Percentiles rank a stretch among this genome's conserved stretches.
phyloP scores from a whole-genome alignment of 2,888 invertebrate species.

The Apantesis nais region DNA sequence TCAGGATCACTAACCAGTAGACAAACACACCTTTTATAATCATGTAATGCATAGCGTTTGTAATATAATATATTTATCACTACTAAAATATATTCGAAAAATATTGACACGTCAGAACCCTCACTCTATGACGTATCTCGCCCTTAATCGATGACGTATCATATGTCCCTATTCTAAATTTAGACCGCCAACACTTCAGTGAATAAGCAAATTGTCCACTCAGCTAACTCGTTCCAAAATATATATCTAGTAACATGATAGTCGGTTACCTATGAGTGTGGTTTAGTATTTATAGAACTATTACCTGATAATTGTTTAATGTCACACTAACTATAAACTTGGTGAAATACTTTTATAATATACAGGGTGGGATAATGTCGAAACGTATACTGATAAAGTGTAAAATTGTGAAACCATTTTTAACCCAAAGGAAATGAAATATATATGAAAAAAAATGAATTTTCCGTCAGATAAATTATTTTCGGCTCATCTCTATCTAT shows the following conservation, averaged over 20 bases:
- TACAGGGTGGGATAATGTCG: no score
- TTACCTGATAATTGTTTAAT: neutral
- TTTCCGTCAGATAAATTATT: no score
- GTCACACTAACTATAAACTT: neutral
- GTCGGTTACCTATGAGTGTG: neutral
- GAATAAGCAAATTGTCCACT: constrained; percentile 9
- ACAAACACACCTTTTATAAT: neutral
- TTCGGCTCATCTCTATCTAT: no score
- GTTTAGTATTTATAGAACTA: neutral
- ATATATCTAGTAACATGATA: constrained; percentile 5
- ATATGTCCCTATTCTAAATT: constrained; percentile 1
- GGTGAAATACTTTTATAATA: no score
- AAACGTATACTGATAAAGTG: no score
- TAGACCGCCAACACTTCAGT: constrained; percentile 6
- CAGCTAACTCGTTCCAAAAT: constrained; percentile 3
- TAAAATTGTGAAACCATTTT: no score
- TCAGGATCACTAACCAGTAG: no score
- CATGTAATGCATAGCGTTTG: no score
- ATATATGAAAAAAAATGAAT: no score
- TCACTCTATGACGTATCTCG: constrained; percentile 4
- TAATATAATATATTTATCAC: no score
- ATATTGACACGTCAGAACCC: neutral
- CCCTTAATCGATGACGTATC: constrained; percentile 7
- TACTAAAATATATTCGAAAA: neutral
- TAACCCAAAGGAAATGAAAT: no score